phyloP scores from a whole-genome alignment of 2,113 vertebrate species.

The Oceanodroma tethys region DNA sequence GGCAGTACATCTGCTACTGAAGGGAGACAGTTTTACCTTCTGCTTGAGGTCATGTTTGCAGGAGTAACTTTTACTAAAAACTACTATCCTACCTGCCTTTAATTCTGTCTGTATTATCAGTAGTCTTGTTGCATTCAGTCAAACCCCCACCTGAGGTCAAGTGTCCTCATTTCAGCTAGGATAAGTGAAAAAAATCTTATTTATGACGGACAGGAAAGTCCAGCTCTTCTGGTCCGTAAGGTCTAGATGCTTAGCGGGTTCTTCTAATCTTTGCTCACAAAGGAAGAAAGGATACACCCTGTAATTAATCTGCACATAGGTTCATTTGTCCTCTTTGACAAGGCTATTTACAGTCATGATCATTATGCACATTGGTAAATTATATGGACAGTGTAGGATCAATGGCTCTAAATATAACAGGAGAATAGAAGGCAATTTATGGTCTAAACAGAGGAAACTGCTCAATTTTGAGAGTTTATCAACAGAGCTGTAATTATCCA shows the following conservation, averaged over 20 bases:
- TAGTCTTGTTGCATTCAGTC: not conserved
- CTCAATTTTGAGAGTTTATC: constrained; percentile 4
- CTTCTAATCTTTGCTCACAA: not conserved
- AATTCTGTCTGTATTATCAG: not conserved
- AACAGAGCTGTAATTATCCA: not conserved
- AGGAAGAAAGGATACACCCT: not conserved
- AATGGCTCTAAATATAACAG: not conserved
- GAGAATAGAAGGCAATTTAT: not conserved
- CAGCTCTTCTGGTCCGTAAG: not conserved
- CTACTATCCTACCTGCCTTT: not conserved
- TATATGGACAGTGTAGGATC: not conserved
- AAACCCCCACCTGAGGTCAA: not conserved
- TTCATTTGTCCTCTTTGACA: constrained; percentile 7
- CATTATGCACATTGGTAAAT: not conserved
- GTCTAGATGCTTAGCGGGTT: not conserved
- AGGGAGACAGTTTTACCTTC: not conserved
- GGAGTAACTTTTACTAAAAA: not conserved
- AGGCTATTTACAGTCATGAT: constrained; percentile 19
- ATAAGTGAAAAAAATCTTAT: not conserved
- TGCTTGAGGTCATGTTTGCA: not conserved
- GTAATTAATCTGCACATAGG: not conserved
- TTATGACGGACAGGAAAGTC: not conserved
- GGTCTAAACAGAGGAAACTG: not conserved
- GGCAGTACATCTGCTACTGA: not conserved
- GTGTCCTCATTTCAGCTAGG: not conserved